Evolutionary conservation across 2,797 vertebrate species (phyloP).

Genomic region (Emydoidea blandingii): DNA sequence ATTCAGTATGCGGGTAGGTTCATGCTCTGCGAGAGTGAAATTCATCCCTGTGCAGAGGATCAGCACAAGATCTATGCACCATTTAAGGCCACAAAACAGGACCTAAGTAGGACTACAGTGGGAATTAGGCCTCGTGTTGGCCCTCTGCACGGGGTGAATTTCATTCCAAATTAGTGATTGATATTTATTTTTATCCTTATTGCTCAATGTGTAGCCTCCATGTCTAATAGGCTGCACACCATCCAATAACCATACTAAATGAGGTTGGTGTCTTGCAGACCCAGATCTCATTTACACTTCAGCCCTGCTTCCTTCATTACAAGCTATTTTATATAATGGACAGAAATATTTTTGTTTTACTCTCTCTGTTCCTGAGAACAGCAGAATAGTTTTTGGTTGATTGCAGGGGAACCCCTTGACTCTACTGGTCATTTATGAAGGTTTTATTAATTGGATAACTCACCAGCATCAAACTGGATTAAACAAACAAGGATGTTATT

Average conservation of each 20-base stretch:
- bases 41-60: not conserved
- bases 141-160: not conserved
- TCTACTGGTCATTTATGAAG: not conserved
- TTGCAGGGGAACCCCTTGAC: not conserved
- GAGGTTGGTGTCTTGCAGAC: not conserved
- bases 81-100: not conserved
- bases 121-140: not conserved
- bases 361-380: not conserved
- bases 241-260: not conserved
- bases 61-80: not conserved
- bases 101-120: not conserved
- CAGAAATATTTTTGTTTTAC: not conserved
- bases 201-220: accelerated
- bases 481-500: not conserved
- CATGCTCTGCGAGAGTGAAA: not conserved
- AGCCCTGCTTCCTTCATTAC: not conserved
- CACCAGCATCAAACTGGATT: not conserved
- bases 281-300: not conserved
- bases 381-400: not conserved
- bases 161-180: not conserved
- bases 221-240: not conserved
- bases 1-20: accelerated
- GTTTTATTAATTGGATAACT: not conserved
- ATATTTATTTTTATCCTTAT: not conserved
- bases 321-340: not conserved